phyloP scores from a whole-genome alignment of 2,797 vertebrate species.

The Miichthys miiuy region DNA sequence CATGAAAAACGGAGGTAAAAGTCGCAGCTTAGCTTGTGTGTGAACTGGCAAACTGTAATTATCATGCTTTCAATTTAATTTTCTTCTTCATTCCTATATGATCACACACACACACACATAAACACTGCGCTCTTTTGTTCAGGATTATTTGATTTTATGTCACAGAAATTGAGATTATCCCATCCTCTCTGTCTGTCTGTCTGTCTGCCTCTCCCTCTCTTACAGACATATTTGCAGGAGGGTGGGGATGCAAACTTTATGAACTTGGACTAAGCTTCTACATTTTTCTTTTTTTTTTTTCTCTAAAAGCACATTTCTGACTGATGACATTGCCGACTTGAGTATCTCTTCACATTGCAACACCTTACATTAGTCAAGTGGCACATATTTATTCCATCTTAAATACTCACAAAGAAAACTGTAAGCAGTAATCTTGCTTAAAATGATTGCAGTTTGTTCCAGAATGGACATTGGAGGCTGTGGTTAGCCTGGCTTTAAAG shows the following conservation, averaged over 20 bases:
- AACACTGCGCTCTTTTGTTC: neutral
- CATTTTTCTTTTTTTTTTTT: slow-evolving; percentile 14
- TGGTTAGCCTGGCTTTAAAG: slow-evolving; percentile 16
- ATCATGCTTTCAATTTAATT: slow-evolving; percentile 15
- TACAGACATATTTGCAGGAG: slow-evolving; percentile 26
- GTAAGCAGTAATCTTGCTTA: slow-evolving; percentile 2
- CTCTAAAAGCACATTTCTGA: slow-evolving; percentile 48
- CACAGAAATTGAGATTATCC: slow-evolving; percentile 25
- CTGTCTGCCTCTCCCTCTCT: too few relatives aligned
- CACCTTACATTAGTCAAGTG: slow-evolving; percentile 29
- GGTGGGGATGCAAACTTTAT: slow-evolving; percentile 42
- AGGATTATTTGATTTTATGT: slow-evolving; percentile 14
- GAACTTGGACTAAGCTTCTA: slow-evolving; percentile 25
- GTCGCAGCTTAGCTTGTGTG: neutral
- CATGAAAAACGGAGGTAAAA: neutral
- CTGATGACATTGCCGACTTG: slow-evolving; percentile 37
- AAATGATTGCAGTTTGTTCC: slow-evolving; percentile 25
- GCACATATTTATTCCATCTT: slow-evolving; percentile 2
- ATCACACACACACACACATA: neutral
- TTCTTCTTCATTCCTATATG: neutral
- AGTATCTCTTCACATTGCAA: slow-evolving; percentile 45
- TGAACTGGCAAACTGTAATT: neutral
- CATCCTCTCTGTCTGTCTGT: neutral
- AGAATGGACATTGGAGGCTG: slow-evolving; percentile 5
- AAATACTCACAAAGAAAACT: slow-evolving; percentile 12